Percentiles rank a stretch among this genome's conserved stretches.
phyloP scores from a whole-genome alignment of 2,888 invertebrate genomes.

The Ischnus inquisitorius region DNA sequence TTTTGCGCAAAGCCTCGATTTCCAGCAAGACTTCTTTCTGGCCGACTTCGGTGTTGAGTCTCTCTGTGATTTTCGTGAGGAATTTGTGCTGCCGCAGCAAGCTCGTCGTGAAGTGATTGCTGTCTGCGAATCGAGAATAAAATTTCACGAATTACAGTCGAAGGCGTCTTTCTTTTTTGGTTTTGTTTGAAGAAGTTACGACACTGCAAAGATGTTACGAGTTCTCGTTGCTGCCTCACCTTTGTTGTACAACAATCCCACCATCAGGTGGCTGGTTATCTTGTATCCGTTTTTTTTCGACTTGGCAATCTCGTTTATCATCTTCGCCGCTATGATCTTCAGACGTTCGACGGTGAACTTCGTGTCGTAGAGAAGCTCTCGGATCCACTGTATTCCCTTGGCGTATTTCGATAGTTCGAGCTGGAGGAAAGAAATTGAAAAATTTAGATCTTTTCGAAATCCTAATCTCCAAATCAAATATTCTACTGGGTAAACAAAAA shows the following conservation, averaged over 20 bases:
- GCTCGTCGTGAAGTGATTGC: slow-evolving; percentile 90
- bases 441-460: too few relatives aligned
- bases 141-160: neutral
- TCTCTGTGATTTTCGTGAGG: slow-evolving; percentile 89
- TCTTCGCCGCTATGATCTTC: slow-evolving; percentile 92
- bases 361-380: slow-evolving; percentile 91
- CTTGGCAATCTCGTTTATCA: slow-evolving; percentile 93
- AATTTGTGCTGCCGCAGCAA: slow-evolving; percentile 93
- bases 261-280: slow-evolving; percentile 89
- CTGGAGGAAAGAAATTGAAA: too few relatives aligned
- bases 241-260: slow-evolving; percentile 87
- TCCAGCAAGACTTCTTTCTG: slow-evolving; percentile 85
- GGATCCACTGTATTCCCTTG: slow-evolving; percentile 91
- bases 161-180: neutral
- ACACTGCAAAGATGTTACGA: neutral
- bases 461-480: too few relatives aligned
- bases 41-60: slow-evolving; percentile 86
- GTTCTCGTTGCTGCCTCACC: slow-evolving; percentile 82
- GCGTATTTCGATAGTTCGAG: slow-evolving; percentile 92
- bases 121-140: slow-evolving; percentile 85
- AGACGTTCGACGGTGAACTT: slow-evolving; percentile 91
- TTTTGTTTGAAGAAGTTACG: neutral
- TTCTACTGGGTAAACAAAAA: too few relatives aligned
- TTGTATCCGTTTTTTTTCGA: slow-evolving; percentile 91
- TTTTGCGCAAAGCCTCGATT: slow-evolving; percentile 87